These are phyloP conservation scores for Riparia riparia DNA, from an alignment of 2,113 vertebrate genomes.

Conservation along the genomic window DNA sequence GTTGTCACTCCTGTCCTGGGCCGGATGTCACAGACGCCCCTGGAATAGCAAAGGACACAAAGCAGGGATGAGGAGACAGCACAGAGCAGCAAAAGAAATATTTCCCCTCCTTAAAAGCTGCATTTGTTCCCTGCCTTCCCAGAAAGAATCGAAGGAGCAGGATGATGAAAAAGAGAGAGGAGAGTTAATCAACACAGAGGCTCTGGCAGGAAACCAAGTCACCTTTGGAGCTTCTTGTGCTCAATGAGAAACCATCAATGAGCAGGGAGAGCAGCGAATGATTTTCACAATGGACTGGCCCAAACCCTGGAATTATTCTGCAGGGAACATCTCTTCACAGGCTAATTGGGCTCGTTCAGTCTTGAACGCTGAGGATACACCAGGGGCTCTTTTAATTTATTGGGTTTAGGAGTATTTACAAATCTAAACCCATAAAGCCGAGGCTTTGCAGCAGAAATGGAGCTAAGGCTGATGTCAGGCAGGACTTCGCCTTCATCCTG, in stretches of 20 bases:
- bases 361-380: background rate
- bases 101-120: background rate
- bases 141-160: background rate
- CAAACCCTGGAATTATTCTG: constrained; percentile 16
- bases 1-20: background rate
- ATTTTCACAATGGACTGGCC: constrained; percentile 3
- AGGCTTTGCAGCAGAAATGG: constrained; percentile 28
- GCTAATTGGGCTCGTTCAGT: constrained; percentile 19
- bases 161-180: background rate
- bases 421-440: background rate
- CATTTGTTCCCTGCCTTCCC: background rate
- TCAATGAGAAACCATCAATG: background rate
- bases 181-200: background rate
- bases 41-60: background rate
- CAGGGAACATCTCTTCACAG: constrained; percentile 37
- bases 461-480: background rate
- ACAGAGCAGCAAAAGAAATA: background rate
- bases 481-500: constrained; percentile 14
- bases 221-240: background rate
- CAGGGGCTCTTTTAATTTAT: constrained; percentile 36
- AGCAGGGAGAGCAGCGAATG: background rate
- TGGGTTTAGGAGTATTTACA: constrained; percentile 50
- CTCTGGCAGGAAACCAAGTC: constrained; percentile 14
- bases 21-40: background rate
- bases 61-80: background rate